A percentile compares a stretch with the other conserved stretches of the same genome.
These are phyloP conservation scores for Bugulina stolonifera DNA, from an alignment of 2,888 invertebrate species.

Conservation along the genomic window DNA sequence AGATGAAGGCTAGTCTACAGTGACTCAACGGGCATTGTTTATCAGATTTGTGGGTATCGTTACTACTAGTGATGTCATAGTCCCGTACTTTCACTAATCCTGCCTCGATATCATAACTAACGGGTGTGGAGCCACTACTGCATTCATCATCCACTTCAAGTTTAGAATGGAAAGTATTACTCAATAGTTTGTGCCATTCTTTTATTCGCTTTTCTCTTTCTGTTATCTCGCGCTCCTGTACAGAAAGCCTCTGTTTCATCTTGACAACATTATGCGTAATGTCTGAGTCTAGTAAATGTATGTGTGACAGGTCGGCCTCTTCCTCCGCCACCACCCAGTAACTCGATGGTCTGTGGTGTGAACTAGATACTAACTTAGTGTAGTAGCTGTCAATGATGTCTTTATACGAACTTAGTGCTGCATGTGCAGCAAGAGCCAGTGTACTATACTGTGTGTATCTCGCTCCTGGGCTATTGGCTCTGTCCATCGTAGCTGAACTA, in stretches of 20 bases:
- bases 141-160: not conserved
- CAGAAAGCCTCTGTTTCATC: slow-evolving; percentile 1
- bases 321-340: slow-evolving; percentile 24
- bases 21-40: not conserved
- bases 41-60: not conserved
- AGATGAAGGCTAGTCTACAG: not conserved
- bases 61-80: not conserved
- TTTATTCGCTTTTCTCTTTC: slow-evolving; percentile 16
- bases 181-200: slow-evolving; percentile 21
- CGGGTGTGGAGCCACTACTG: slow-evolving; percentile 12
- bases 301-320: not conserved
- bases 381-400: slow-evolving; percentile 10
- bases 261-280: not conserved
- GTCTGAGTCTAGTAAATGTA: not conserved
- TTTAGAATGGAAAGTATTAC: slow-evolving; percentile 7
- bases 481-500: not conserved
- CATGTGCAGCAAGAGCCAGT: not conserved
- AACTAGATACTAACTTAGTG: not conserved
- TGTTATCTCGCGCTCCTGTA: slow-evolving; percentile 10
- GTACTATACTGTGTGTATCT: not conserved
- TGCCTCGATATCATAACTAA: slow-evolving; percentile 24
- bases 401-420: not conserved
- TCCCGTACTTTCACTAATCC: slow-evolving; percentile 17
- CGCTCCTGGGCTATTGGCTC: not conserved
- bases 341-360: not conserved